Evolutionary conservation across 2,888 invertebrate genomes (phyloP).

Genomic region (Lasioglossum pauxillum): DNA sequence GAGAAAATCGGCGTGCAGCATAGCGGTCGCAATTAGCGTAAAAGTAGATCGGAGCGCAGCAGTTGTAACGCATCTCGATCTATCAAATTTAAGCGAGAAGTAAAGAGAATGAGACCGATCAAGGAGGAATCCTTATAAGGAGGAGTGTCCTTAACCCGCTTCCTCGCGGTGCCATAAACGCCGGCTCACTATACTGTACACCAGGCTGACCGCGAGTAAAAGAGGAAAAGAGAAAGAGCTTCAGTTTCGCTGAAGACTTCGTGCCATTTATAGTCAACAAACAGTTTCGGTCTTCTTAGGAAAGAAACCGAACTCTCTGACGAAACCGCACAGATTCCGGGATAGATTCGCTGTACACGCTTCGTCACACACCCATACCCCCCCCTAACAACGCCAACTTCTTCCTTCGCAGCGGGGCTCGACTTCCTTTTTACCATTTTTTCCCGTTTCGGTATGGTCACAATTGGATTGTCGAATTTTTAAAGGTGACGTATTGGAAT

Average conservation of each 20-base stretch:
- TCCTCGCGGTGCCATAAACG: conserved; percentile 72
- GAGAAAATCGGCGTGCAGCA: background rate
- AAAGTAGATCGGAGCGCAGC: background rate
- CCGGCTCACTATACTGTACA: conserved; percentile 37
- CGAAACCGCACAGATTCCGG: conserved; percentile 62
- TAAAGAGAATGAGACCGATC: conserved; percentile 64
- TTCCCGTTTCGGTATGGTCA: background rate
- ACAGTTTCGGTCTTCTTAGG: conserved; percentile 55
- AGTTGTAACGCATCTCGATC: conserved; percentile 15
- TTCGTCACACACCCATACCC: conserved; percentile 29
- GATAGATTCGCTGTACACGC: conserved; percentile 32
- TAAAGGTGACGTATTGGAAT: background rate
- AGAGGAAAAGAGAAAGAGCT: conserved; percentile 50
- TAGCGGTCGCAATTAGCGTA: background rate
- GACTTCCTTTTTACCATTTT: conserved; percentile 4
- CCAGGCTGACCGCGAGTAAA: conserved; percentile 34
- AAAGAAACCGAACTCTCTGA: conserved; percentile 66
- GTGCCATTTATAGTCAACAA: conserved; percentile 80
- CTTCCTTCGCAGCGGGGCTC: background rate
- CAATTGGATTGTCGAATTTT: background rate
- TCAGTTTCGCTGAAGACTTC: conserved; percentile 55
- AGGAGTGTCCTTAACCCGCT: conserved; percentile 84
- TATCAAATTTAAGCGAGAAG: conserved; percentile 42
- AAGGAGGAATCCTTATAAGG: conserved; percentile 83
- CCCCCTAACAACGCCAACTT: background rate